Percentiles rank a stretch among this genome's conserved stretches.
phyloP scores from a whole-genome alignment of 2,113 vertebrate species.

The Polypterus bichir region DNA sequence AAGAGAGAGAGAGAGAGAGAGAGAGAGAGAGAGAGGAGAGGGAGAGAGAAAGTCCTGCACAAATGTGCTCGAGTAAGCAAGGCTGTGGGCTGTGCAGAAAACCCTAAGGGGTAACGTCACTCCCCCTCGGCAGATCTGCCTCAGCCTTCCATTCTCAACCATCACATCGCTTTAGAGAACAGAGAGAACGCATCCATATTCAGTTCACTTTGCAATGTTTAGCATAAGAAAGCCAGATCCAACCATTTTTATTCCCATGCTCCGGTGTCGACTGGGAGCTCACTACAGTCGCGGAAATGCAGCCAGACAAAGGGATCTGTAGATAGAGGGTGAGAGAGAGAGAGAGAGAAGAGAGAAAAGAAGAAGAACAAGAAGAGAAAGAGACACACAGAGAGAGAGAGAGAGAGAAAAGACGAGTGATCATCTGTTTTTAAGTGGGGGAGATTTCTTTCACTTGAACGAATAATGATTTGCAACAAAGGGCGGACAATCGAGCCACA shows the following conservation, averaged over 20 bases:
- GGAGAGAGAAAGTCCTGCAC: slow-evolving; percentile 9
- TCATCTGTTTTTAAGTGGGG: slow-evolving; percentile 28
- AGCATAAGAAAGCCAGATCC: slow-evolving; percentile 46
- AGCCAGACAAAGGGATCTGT: slow-evolving; percentile 29
- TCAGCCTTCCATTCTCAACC: slow-evolving; percentile 46
- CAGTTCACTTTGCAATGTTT: slow-evolving; percentile 61
- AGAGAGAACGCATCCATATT: slow-evolving; percentile 54
- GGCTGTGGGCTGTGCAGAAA: slow-evolving; percentile 51
- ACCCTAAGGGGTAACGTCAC: slow-evolving; percentile 54
- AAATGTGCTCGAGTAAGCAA: slow-evolving; percentile 56
- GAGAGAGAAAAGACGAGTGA: slow-evolving; percentile 31
- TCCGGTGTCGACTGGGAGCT: slow-evolving; percentile 36
- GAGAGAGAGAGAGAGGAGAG: too few relatives aligned
- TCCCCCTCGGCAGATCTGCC: slow-evolving; percentile 47
- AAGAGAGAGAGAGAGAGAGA: too few relatives aligned
- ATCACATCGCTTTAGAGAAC: slow-evolving; percentile 46
- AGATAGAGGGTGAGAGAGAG: slow-evolving; percentile 7
- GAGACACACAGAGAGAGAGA: slow-evolving; percentile 17
- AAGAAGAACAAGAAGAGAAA: too few relatives aligned
- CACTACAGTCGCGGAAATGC: slow-evolving; percentile 28
- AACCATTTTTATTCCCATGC: slow-evolving; percentile 25
- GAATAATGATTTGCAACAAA: slow-evolving; percentile 50
- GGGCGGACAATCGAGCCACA: slow-evolving; percentile 42
- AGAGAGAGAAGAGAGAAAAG: too few relatives aligned
- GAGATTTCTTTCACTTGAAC: slow-evolving; percentile 34